Evolutionary conservation across 2,888 invertebrate species (phyloP).

Genomic region (Lasioglossum villosulum): DNA sequence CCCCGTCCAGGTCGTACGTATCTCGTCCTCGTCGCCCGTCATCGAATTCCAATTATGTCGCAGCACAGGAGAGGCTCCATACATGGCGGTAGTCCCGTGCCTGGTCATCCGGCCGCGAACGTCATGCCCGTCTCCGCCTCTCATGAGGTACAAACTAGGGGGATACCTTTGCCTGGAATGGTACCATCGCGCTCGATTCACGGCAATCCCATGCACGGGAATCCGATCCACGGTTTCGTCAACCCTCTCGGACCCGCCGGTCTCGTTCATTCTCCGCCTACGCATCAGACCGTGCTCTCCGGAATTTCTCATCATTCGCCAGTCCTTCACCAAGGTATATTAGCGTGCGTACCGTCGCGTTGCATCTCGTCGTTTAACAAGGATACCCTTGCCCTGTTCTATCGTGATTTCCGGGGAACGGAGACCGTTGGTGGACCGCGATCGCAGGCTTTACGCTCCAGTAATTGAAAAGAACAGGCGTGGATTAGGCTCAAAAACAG

Average conservation of each 20-base stretch:
- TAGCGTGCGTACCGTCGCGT: neutral
- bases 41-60: slow-evolving; percentile 76
- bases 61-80: slow-evolving; percentile 77
- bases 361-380: neutral
- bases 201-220: slow-evolving; percentile 75
- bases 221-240: slow-evolving; percentile 81
- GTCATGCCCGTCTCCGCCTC: slow-evolving; percentile 62
- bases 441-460: neutral
- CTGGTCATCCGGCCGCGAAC: slow-evolving; percentile 66
- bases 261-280: slow-evolving; percentile 73
- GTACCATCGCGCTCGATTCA: slow-evolving; percentile 76
- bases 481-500: too few relatives aligned
- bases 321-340: slow-evolving; percentile 77
- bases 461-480: too few relatives aligned
- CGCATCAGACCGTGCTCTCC: slow-evolving; percentile 66
- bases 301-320: slow-evolving; percentile 77
- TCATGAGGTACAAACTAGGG: slow-evolving; percentile 78
- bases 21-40: slow-evolving; percentile 55
- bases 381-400: neutral
- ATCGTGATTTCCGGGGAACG: slow-evolving; percentile 2
- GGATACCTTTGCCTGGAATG: slow-evolving; percentile 83
- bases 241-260: slow-evolving; percentile 81
- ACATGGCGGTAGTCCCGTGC: slow-evolving; percentile 71
- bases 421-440: slow-evolving; percentile 51
- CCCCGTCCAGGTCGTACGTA: neutral